Conservation (phyloP, 2,888 invertebrate genomes). For the Ochropleura leucogaster region DNA sequence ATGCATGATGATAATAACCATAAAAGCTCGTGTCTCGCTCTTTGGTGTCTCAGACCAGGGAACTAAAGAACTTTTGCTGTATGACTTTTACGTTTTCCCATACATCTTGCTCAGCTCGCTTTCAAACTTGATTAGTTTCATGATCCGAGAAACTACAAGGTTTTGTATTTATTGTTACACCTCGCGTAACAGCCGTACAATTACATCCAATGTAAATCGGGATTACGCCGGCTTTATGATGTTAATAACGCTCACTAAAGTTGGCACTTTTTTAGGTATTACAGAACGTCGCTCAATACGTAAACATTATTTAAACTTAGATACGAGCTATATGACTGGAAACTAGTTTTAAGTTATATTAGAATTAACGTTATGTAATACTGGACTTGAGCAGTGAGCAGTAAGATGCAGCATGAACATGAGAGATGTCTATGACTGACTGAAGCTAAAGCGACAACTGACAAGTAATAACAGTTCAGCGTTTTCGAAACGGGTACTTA, state of each 20-base stretch:
- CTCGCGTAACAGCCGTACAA: no score
- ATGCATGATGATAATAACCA: no score
- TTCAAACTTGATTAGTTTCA: no score
- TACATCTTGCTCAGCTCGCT: no score
- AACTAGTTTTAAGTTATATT: not conserved
- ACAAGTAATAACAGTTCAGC: not conserved
- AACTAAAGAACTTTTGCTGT: no score
- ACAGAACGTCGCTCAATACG: not conserved
- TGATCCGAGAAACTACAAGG: no score
- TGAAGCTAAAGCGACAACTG: no score
- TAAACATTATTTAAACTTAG: not conserved
- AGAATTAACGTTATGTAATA: not conserved
- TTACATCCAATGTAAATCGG: not conserved
- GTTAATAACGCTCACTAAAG: not conserved
- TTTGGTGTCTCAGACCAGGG: no score
- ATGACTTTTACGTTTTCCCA: no score
- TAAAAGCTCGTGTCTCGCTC: no score
- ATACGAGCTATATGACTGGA: not conserved
- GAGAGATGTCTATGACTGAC: not conserved
- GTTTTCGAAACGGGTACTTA: constrained; percentile 73
- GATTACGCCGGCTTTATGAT: not conserved
- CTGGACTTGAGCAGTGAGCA: not conserved
- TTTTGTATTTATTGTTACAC: no score
- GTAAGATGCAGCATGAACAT: no score
- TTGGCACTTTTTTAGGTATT: not conserved